These are phyloP conservation scores for Drosophila bocqueti DNA, from an alignment of 1,140 invertebrate genomes.

Conservation along the genomic window DNA sequence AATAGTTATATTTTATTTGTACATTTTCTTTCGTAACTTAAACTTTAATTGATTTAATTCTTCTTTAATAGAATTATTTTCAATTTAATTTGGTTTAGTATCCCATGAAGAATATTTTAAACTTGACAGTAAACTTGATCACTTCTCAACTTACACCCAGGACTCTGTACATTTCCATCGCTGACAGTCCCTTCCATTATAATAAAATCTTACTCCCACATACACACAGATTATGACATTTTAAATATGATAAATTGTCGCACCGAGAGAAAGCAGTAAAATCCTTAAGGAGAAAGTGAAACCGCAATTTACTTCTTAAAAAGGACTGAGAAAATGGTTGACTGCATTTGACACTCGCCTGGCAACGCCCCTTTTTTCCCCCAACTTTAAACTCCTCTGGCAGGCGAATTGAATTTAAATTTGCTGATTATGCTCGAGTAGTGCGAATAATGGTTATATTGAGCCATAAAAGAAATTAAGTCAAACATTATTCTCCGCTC, in stretches of 20 bases:
- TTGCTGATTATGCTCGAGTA: conserved; percentile 74
- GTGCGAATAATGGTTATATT: conserved; percentile 82
- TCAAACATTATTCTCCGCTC: conserved; percentile 71
- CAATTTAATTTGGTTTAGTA: neutral
- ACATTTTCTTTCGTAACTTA: no score
- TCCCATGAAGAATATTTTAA: no score
- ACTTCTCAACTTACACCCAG: neutral
- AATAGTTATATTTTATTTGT: no score
- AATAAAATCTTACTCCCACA: conserved; percentile 9
- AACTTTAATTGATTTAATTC: no score
- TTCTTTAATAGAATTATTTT: neutral
- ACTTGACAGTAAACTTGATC: neutral
- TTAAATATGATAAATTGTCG: conserved; percentile 82
- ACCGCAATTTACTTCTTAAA: conserved; percentile 11
- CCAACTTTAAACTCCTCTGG: neutral
- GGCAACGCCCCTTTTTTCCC: conserved; percentile 18
- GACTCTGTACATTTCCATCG: neutral
- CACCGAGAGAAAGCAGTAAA: conserved; percentile 37
- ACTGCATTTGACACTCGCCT: conserved; percentile 62
- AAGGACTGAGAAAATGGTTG: conserved; percentile 4
- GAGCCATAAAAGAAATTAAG: conserved; percentile 83
- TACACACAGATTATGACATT: conserved; percentile 49
- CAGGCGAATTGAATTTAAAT: conserved; percentile 81
- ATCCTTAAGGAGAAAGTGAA: conserved; percentile 44
- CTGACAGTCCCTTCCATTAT: conserved; percentile 1